Evolutionary conservation across 2,113 vertebrate genomes (phyloP).

Genomic region (Pseudonaja textilis): DNA sequence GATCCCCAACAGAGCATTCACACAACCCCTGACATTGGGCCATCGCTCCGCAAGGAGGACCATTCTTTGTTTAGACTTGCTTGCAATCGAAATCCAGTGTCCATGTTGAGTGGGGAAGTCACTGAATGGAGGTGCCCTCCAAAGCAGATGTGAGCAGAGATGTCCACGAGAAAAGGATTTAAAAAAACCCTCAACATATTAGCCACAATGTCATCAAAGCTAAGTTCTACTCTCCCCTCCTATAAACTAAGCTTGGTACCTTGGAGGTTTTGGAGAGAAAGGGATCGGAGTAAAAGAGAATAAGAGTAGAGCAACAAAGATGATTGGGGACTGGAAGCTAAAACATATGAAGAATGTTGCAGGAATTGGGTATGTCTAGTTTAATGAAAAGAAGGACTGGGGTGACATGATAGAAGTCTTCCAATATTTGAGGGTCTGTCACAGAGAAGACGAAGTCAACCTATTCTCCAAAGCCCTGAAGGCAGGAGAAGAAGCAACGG

Average conservation of each 20-base stretch:
- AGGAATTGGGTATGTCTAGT: neutral
- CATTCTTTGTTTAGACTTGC: neutral
- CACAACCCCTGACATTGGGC: neutral
- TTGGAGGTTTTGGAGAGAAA: neutral
- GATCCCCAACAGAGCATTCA: neutral
- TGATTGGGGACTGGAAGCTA: neutral
- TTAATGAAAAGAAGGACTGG: neutral
- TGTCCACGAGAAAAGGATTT: neutral
- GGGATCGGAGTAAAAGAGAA: neutral
- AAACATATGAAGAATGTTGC: neutral
- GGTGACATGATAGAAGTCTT: neutral
- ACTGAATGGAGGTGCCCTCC: neutral
- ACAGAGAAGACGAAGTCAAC: accelerated
- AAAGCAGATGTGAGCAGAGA: neutral
- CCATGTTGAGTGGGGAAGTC: neutral
- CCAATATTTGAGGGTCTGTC: neutral
- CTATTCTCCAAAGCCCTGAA: neutral
- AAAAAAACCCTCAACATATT: neutral
- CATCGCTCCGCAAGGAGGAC: neutral
- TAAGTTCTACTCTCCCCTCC: neutral
- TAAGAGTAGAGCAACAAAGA: neutral
- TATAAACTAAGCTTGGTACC: neutral
- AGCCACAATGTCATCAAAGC: neutral
- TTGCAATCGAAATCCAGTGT: neutral
- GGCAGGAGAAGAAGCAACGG: neutral